phyloP scores from a whole-genome alignment of 2,888 invertebrate species.

The Papilio gigon region DNA sequence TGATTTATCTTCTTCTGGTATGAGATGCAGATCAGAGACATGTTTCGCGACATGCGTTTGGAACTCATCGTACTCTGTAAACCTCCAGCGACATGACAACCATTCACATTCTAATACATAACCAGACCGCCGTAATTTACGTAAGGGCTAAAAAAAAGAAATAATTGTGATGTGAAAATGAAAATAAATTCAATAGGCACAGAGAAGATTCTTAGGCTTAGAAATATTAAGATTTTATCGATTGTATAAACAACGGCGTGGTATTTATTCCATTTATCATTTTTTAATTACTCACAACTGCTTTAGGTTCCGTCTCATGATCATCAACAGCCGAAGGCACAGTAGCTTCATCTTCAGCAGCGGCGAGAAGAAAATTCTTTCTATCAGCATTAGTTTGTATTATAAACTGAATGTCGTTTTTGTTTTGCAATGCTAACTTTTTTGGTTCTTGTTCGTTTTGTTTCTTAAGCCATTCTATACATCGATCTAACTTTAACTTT shows the following conservation, averaged over 20 bases:
- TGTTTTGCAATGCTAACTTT: constrained; percentile 63
- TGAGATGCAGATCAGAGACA: constrained; percentile 70
- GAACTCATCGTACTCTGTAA: constrained; percentile 74
- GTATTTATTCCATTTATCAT: not conserved
- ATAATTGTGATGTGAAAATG: not conserved
- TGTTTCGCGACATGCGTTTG: constrained; percentile 83
- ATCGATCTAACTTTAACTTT: constrained; percentile 58
- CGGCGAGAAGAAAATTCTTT: constrained; percentile 65
- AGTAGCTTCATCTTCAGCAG: constrained; percentile 69
- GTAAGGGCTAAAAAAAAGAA: constrained; percentile 58
- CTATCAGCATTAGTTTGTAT: constrained; percentile 69
- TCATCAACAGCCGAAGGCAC: constrained; percentile 70
- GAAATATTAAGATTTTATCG: not conserved
- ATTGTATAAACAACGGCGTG: not conserved
- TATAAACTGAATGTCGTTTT: constrained; percentile 74
- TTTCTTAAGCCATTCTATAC: constrained; percentile 72
- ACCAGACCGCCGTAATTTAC: constrained; percentile 56
- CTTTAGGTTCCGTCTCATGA: constrained; percentile 63
- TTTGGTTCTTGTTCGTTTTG: constrained; percentile 67
- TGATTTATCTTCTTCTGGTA: constrained; percentile 50
- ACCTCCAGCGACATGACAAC: constrained; percentile 75
- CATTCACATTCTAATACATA: constrained; percentile 82
- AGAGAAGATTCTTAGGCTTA: not conserved
- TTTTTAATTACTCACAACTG: constrained; percentile 59
- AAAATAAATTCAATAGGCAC: not conserved